Percentiles rank a stretch among this genome's conserved stretches.
Evolutionary conservation across 2,888 invertebrate genomes (phyloP).

Genomic region (Hyles lineata): DNA sequence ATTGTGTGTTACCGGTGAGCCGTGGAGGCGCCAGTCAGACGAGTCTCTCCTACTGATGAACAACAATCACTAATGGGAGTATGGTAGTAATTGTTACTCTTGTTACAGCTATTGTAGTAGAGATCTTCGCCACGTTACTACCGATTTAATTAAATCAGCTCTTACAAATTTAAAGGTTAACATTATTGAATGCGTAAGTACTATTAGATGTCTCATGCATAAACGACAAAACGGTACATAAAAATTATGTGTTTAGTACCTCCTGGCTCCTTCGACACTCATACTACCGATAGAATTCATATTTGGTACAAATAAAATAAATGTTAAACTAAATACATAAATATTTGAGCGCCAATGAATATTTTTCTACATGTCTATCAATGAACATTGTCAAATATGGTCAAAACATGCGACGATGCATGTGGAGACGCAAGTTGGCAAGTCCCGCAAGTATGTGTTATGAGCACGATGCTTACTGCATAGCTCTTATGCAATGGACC

Average conservation of each 20-base stretch:
- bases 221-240: no score
- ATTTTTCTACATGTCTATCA: no score
- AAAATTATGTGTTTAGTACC: no score
- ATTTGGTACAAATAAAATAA: no score
- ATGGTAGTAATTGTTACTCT: background rate
- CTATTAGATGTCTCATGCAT: no score
- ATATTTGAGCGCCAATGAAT: no score
- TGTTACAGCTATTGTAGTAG: background rate
- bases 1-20: background rate
- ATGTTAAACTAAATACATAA: no score
- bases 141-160: background rate
- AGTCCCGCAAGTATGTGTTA: background rate
- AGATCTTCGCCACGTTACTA: background rate
- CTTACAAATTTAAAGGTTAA: background rate
- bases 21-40: constrained; percentile 7
- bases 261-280: no score
- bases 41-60: background rate
- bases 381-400: background rate
- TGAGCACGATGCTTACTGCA: background rate
- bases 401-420: background rate
- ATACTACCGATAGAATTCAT: no score
- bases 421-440: background rate
- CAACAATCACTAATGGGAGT: background rate
- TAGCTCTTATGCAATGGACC: constrained; percentile 15
- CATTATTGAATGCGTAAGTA: no score